Evolutionary conservation across 2,113 vertebrate species (phyloP).

Genomic region (Thamnaconus septentrionalis): DNA sequence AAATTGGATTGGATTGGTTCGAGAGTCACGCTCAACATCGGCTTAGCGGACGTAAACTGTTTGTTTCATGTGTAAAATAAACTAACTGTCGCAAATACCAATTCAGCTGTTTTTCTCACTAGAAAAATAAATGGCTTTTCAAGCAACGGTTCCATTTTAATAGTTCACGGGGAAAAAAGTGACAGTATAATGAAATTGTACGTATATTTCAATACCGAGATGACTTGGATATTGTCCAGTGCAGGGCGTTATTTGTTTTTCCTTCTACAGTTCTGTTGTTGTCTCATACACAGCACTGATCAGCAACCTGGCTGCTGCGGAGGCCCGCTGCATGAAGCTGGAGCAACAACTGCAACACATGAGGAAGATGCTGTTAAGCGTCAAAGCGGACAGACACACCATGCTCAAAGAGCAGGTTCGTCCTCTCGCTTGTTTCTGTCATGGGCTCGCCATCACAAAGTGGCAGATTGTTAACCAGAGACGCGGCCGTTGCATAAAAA

Average conservation of each 20-base stretch:
- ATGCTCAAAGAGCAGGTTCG: constrained; percentile 87
- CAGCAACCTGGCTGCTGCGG: constrained; percentile 84
- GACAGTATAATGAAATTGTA: too few species aligned
- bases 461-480: too few species aligned
- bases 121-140: too few species aligned
- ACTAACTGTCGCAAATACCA: not conserved
- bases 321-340: constrained; percentile 85
- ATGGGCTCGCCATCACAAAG: too few species aligned
- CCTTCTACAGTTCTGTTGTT: constrained; percentile 1
- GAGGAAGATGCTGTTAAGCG: constrained; percentile 84
- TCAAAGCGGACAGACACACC: constrained; percentile 80
- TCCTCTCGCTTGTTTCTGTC: not conserved
- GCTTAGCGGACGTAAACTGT: too few species aligned
- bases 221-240: too few species aligned
- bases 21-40: too few species aligned
- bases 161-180: too few species aligned
- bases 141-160: not conserved
- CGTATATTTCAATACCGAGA: too few species aligned
- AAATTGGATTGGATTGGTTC: too few species aligned
- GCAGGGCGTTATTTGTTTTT: not conserved
- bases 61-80: not conserved
- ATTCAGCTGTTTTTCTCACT: not conserved
- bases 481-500: too few species aligned
- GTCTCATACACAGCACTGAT: constrained; percentile 75
- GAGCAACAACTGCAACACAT: constrained; percentile 92